Conservation (phyloP, 2,113 vertebrate genomes). For the Rallus limicola region DNA sequence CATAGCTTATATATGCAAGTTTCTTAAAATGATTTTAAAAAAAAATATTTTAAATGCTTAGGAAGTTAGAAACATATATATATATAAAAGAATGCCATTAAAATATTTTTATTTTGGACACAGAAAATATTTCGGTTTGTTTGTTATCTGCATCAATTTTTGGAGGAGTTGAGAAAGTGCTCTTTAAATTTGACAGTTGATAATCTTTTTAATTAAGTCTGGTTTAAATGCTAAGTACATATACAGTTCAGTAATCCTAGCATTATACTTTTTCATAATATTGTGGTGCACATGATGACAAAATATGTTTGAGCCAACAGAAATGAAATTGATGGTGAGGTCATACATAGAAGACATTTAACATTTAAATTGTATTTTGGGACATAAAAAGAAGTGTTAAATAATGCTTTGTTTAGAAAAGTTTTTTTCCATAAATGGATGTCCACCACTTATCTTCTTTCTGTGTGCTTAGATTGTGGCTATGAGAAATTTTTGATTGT, state of each 20-base stretch:
- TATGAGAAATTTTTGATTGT: background rate
- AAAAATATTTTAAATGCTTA: background rate
- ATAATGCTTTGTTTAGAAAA: background rate
- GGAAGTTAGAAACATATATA: background rate
- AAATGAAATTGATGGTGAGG: background rate
- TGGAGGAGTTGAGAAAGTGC: background rate
- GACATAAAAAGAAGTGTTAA: background rate
- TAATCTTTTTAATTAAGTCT: background rate
- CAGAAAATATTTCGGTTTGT: background rate
- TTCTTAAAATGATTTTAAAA: background rate
- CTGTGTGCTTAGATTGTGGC: background rate
- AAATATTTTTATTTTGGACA: background rate
- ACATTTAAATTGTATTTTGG: background rate
- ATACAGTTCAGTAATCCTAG: background rate
- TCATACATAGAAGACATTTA: background rate
- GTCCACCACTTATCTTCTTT: background rate
- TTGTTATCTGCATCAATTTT: background rate
- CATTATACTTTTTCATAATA: background rate
- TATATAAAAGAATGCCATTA: background rate
- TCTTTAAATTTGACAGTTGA: background rate
- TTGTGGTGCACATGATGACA: rapidly evolving
- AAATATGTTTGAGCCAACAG: background rate
- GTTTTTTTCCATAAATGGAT: background rate
- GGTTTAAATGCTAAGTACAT: background rate
- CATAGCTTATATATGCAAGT: rapidly evolving